Evolutionary conservation across 2,797 vertebrate genomes (phyloP), one percentile per base, ranked within the genome.

Genomic region (Eutrigla gurnardus): DNA sequence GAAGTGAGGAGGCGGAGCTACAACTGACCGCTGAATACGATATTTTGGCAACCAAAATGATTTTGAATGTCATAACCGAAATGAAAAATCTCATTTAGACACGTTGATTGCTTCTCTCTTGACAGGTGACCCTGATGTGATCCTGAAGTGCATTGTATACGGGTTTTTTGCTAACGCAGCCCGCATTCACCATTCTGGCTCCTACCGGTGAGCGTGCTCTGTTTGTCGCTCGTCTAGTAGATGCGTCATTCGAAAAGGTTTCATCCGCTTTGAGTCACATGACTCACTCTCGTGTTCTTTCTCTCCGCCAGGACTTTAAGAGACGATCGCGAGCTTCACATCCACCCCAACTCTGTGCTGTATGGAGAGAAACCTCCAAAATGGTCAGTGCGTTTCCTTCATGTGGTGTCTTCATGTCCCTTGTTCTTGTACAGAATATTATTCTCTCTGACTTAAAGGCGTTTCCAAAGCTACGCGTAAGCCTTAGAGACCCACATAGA

Each of bases 131-230:
- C 97, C 98, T 10, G 98, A 99, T 83, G 97, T 98, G 0, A 98
- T 99, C 81, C 92, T 99, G 86, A 95, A 93, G 78, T 99, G 98
- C 86, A 99, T 99, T 36, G 97, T 97, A 49, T 95, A 96, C 7
- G 98, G 98, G 39, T 99, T 99, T 91, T 99, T 99, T 78, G 95
- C 98, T 6, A 99, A 99, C 0, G 98, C 98, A 2, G 98, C 98
- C 5, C 97, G 97, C 66, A 95, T 98, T 87, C 98, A 99, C 89
- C 98, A 98, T 70, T 97, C 97, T 0, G 98, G 98, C 70, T 96
- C 96, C 75, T 99, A 99, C 86, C 95, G 98, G 98, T 99, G 39
- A 77, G 86, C 5, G 11, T 18, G 11, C 6, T 6, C 5, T 4
- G 7, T 62, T 68, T 18, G 36, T 52, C 25, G 7, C 4, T 61